Evolutionary conservation across 2,888 invertebrate species (phyloP).

Genomic region (Globia sparganii): DNA sequence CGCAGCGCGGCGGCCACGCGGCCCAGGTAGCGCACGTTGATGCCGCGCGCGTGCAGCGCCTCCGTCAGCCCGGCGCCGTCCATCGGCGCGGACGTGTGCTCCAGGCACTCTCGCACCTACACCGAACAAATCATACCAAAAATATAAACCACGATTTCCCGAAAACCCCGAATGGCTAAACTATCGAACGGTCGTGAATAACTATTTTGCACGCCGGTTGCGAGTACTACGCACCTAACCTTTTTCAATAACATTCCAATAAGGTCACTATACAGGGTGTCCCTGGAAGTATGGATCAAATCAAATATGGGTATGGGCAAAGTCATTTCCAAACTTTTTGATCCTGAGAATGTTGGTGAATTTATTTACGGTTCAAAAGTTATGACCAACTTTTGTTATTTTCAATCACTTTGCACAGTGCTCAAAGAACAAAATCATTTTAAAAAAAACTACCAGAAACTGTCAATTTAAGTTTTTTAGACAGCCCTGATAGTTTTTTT

Average conservation of each 20-base stretch:
- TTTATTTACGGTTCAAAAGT: too few relatives aligned
- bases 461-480: too few relatives aligned
- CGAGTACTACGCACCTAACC: background rate
- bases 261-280: too few relatives aligned
- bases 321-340: too few relatives aligned
- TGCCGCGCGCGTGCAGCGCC: conserved; percentile 98
- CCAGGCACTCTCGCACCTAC: conserved; percentile 96
- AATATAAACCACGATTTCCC: background rate
- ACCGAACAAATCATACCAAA: background rate
- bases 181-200: background rate
- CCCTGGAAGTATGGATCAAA: too few relatives aligned
- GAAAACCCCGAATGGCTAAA: background rate
- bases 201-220: background rate
- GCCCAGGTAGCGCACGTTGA: conserved; percentile 99
- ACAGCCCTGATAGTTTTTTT: too few relatives aligned
- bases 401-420: too few relatives aligned
- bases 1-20: conserved; percentile 95
- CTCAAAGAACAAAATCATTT: too few relatives aligned
- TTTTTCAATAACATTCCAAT: background rate
- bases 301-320: too few relatives aligned
- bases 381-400: too few relatives aligned
- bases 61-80: conserved; percentile 98
- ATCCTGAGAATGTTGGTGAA: too few relatives aligned
- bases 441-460: too few relatives aligned
- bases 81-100: conserved; percentile 98